Evolutionary conservation across 2,888 invertebrate genomes (phyloP), one percentile per base, ranked within the genome.

Genomic region (Calliphora vomitoria): DNA sequence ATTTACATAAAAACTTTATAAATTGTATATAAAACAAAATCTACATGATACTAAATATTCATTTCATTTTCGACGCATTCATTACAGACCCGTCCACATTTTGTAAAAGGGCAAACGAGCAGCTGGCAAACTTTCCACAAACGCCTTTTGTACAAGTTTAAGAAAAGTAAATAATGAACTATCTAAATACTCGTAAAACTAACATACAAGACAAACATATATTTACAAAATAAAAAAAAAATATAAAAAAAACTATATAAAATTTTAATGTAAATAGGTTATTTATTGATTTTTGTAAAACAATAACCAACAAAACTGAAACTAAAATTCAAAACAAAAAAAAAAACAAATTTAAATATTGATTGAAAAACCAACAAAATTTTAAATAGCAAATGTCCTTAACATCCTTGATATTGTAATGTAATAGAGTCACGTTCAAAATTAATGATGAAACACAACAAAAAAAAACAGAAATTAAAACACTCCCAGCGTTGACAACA

Each of bases 241-340:
- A 25, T 1, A 25, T 25, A 25, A 2, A n/a, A n/a, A n/a, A n/a
- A n/a, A n/a, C n/a, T 11, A 38, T 62, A 71, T 20, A 35, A 35
- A 38, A 64, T 50, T 72, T 74, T 74, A 55, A 44, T 35, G 20
- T n/a, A 74, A 74, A 81, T 74, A 66, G 55, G 20, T 58, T 58
- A 66, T 75, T 75, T 75, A 82, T 82, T 75, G 82, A 82, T 82
- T 82, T 82, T 69, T 68, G 25, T 25, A n/a, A 38, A 53, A 80
- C 69, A 47, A 38, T 18, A 38, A 50, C 47, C 5, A 31, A 47
- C 18, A 55, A 25, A 25, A 35, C 41, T n/a, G 18, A 60, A 72
- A 74, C 5, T 6, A 8, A 44, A 35, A 38, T 38, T 2, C 6
- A 8, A 35, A 38, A 11, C 5, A 25, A 62, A 13, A 13, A 10